Evolutionary conservation across 2,797 vertebrate genomes (phyloP), one percentile per base, ranked within the genome.

Genomic region (Malacoctenus gilli): DNA sequence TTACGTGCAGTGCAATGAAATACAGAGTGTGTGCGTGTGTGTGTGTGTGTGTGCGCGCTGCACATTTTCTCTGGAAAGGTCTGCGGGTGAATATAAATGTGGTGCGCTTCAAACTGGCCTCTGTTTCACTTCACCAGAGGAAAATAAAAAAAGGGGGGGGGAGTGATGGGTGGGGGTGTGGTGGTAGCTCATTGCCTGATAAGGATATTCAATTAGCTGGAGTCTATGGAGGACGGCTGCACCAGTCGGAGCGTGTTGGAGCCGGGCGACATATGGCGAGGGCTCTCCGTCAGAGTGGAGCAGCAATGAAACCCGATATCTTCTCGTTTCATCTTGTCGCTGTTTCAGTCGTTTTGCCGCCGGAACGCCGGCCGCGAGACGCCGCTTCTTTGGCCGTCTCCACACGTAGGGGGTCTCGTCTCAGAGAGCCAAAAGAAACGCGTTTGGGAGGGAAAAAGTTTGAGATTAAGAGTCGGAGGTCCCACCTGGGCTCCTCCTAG

Each of bases 201-300:
- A 87, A 87, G 83, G 69, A 83, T 81, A 85, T 84, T 89, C 77
- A 89, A 76, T 82, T 88, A 86, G 78, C 60, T 21, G 2, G 35
- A 68, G 77, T 77, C 61, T 56, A 38, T 61, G 49, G 67, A 50
- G 55, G 57, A 51, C 35, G 19, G 44, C 65, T 56, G 73, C 71
- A 61, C 5, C 62, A 72, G 81, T 68, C 62, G 7, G 23, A 67
- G 63, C 64, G 40, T 4, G 58, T 58, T 15, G 48, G 31, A 64
- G 66, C 73, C 13, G 15, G 63, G 37, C 72, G 75, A 84, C 78
- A 77, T 64, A 68, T 68, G 66, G 63, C 59, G 34, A 67, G 57
- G 73, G 66, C 61, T 74, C 47, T 72, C 72, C 55, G 57, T 64
- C 56, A 30, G 51, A 57, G 41, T 31, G 60, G 49, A 68, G 58